These are phyloP conservation scores for Cheiracanthium punctorium DNA, from an alignment of 2,888 invertebrate genomes.

Conservation along the genomic window DNA sequence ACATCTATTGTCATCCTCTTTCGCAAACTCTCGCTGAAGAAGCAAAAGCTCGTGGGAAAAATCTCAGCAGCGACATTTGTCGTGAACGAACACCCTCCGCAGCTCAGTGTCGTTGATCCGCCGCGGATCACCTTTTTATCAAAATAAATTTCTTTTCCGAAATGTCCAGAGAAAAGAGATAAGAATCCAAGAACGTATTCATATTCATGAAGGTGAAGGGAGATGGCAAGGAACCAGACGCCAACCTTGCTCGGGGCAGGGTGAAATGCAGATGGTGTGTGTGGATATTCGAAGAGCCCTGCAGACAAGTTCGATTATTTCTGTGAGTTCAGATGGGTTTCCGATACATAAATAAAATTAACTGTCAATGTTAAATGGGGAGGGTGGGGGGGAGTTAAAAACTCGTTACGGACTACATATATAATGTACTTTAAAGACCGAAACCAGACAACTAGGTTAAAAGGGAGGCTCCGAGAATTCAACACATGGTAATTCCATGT, in stretches of 20 bases:
- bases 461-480: no score
- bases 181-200: slow-evolving; percentile 26
- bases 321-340: no score
- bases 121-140: slow-evolving; percentile 1
- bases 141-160: neutral
- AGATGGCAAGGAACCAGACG: slow-evolving; percentile 24
- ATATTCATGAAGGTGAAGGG: slow-evolving; percentile 45
- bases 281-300: no score
- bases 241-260: neutral
- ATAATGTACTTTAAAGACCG: no score
- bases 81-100: neutral
- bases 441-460: no score
- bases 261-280: neutral
- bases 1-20: neutral
- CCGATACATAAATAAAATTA: no score
- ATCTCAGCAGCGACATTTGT: neutral
- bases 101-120: neutral
- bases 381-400: no score
- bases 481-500: no score
- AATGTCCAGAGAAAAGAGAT: neutral
- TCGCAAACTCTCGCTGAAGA: neutral
- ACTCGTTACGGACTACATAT: no score
- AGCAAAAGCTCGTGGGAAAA: neutral
- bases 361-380: no score
- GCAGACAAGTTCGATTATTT: no score